Conservation (phyloP, 2,888 invertebrate species). For the Miltochrista miniata region DNA sequence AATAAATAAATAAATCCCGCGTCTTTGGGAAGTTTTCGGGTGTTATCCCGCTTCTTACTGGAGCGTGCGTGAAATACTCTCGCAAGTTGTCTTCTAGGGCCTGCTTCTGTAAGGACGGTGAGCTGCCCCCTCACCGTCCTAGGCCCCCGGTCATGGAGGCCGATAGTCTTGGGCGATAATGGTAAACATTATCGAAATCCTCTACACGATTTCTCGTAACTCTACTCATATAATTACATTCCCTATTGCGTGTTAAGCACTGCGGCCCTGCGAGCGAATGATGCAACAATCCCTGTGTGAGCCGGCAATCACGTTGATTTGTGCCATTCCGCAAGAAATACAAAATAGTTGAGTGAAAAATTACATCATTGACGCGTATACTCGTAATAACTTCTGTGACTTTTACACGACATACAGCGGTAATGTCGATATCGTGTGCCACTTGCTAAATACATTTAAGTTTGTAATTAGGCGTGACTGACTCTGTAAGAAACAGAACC, state of each 20-base stretch:
- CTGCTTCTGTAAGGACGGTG: too few species aligned
- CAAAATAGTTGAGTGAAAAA: slow-evolving; percentile 44
- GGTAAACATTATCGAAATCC: background rate
- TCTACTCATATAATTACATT: slow-evolving; percentile 6
- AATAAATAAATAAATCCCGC: too few species aligned
- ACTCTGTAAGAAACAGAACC: slow-evolving; percentile 15
- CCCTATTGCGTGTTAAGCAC: slow-evolving; percentile 34
- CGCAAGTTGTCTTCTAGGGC: too few species aligned
- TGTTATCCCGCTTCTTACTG: too few species aligned
- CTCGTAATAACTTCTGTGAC: slow-evolving; percentile 30
- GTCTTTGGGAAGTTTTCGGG: too few species aligned
- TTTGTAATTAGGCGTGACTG: slow-evolving; percentile 12
- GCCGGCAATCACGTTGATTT: slow-evolving; percentile 42
- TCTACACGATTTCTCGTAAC: slow-evolving; percentile 1
- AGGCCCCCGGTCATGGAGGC: too few species aligned
- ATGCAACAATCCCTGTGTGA: slow-evolving; percentile 38
- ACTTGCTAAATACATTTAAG: slow-evolving; percentile 11
- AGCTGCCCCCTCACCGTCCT: too few species aligned
- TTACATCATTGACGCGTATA: slow-evolving; percentile 31
- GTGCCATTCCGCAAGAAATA: slow-evolving; percentile 34
- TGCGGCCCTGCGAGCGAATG: slow-evolving; percentile 33
- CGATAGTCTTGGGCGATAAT: too few species aligned
- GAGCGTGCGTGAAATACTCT: background rate
- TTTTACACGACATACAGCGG: slow-evolving; percentile 27
- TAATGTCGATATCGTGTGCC: slow-evolving; percentile 15